These are phyloP conservation scores for Craseonycteris thonglongyai DNA, from an alignment of 2,113 vertebrate genomes.

Conservation along the genomic window DNA sequence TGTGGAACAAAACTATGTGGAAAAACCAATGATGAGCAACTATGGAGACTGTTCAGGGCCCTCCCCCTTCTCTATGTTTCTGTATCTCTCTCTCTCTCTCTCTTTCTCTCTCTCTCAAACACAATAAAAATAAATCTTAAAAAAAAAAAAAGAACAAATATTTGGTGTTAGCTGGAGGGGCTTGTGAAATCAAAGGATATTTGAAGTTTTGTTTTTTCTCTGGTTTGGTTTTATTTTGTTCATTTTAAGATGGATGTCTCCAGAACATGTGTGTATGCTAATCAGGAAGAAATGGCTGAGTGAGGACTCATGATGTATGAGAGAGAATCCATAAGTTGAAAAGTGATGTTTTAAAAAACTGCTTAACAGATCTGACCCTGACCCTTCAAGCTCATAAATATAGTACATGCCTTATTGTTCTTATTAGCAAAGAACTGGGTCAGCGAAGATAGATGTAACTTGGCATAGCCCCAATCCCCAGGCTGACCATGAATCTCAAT, in stretches of 20 bases:
- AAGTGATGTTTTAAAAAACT: slow-evolving; percentile 39
- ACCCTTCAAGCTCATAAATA: slow-evolving; percentile 7
- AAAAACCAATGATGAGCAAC: too few relatives aligned
- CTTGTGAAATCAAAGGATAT: not conserved
- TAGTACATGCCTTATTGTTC: not conserved
- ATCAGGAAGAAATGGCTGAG: not conserved
- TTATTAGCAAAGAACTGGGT: slow-evolving; percentile 2
- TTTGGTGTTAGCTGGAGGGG: not conserved
- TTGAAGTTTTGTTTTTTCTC: not conserved
- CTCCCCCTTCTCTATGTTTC: too few relatives aligned
- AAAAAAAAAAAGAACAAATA: not conserved
- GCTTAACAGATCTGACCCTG: not conserved
- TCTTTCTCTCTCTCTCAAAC: too few relatives aligned
- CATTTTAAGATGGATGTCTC: not conserved
- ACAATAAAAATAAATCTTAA: too few relatives aligned
- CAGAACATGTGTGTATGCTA: not conserved
- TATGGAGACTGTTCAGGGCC: too few relatives aligned
- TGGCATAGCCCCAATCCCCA: not conserved
- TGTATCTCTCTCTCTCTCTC: too few relatives aligned
- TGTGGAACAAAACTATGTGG: too few relatives aligned
- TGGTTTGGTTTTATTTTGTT: not conserved
- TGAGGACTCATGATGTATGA: not conserved
- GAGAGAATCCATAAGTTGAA: not conserved
- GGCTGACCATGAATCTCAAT: slow-evolving; percentile 19
- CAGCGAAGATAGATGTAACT: slow-evolving; percentile 18